These are phyloP conservation scores for Crotalus tigris DNA, from an alignment of 2,113 vertebrate genomes.

Conservation along the genomic window DNA sequence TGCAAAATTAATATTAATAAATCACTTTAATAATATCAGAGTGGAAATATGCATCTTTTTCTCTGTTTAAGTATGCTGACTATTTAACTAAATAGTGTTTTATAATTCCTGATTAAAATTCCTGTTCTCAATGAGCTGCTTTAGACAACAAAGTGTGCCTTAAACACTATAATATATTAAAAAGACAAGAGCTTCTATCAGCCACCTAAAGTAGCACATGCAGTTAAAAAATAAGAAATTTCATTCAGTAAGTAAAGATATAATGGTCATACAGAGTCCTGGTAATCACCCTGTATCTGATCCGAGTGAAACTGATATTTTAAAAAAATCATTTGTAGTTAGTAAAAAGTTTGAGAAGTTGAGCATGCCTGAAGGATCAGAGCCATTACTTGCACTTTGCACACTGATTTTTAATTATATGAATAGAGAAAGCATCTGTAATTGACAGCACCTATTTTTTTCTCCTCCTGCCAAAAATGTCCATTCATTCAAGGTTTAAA, in stretches of 20 bases:
- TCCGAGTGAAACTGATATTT: background rate
- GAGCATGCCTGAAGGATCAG: background rate
- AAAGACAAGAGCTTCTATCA: background rate
- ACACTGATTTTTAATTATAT: background rate
- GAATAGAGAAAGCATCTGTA: background rate
- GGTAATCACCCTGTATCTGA: background rate
- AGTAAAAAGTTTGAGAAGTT: background rate
- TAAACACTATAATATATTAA: background rate
- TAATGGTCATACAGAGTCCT: background rate
- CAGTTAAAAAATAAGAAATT: background rate
- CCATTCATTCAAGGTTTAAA: background rate
- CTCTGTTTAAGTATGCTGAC: background rate
- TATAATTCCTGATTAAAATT: background rate
- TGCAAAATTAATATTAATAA: background rate
- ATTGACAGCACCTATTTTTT: background rate
- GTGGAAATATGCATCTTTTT: background rate
- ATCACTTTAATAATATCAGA: background rate
- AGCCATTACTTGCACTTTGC: background rate
- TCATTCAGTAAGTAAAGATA: background rate
- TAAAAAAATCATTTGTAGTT: background rate
- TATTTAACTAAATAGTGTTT: background rate
- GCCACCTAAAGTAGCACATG: background rate
- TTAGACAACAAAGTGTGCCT: background rate
- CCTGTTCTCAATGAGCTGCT: background rate
- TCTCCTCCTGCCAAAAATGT: background rate